Evolutionary conservation across 2,888 invertebrate species (phyloP), one percentile per base, ranked within the genome.

Genomic region (Dichetophora obliterata): DNA sequence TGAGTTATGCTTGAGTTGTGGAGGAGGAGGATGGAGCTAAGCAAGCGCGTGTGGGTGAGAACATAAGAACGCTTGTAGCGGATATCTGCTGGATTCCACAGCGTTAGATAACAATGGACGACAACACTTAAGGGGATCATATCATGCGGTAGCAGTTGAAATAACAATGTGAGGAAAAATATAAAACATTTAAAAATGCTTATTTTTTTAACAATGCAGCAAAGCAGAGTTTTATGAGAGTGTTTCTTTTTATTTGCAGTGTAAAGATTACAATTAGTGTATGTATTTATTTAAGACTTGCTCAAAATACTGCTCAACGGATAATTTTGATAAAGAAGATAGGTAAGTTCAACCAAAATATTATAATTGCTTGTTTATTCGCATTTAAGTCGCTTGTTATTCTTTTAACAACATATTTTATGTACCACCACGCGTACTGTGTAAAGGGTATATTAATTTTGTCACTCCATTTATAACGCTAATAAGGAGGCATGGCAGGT

Each of bases 41-140:
- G 43, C 14, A 43, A 43, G 11, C 14, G 43, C 43, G 19, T 22
- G 57, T 59, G 57, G 57, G 22, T 8, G 37, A 9, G 43, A 27
- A 22, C 22, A 37, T 14, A 52, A 14, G 1, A 0, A 50, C 19
- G n/a, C 11, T 9, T 11, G 34, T 65, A 65, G 31, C 34, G 31
- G 34, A n/a, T 22, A 66, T 66, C 34, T 66, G 66, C 8, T 37
- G 66, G 43, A 34, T 34, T 37, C 8, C 31, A 19, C n/a, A 16
- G 22, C 34, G 52, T 9, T 66, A 19, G 48, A 11, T 27, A 68
- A 63, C 63, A 63, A 63, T 63, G 63, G 63, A 48, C 48, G 68
- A 43, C 68, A 50, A 14, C 50, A 68, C 48, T 68, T 19, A 43
- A 68, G 50, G 68, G 19, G 27, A 11, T 24, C 68, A 48, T 27